Base-by-base conservation (phyloP, 1,140 invertebrate species). In the Condylostylus longicornis region DNA sequence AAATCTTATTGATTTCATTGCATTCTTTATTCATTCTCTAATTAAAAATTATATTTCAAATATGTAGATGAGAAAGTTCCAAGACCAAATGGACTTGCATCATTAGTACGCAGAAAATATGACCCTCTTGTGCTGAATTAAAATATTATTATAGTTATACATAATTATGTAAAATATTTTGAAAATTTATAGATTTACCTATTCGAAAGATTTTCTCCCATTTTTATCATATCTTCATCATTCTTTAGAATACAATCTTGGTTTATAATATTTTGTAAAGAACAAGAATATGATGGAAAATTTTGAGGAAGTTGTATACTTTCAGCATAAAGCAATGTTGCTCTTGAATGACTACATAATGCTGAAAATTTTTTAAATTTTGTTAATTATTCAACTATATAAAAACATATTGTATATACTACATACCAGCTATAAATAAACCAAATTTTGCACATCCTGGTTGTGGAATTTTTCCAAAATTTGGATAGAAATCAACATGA, bases 401-500 rank as follows among this genome's bases (percentile, higher is more conserved):
- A 58, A 51, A 58, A 18, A 51, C 49, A 33, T 55, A 46, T 3
- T 50, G 42, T 0, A 58, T 38, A 18, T 58, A n/a, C n/a, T 54
- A 53, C 45, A 52, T 58, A 30, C 51, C 51, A n/a, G n/a, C n/a
- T 1, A 48, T 37, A n/a, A 55, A 23, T 15, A 58, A 31, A 37
- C 55, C 55, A 29, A 53, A 42, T 19, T 54, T 44, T 21, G 50
- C 50, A 36, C 78, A 79, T 5, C 79, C 79, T 0, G 76, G 77
- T 48, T 82, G 79, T 4, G 67, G 57, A 5, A 59, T 52, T 4
- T 48, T 53, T 0, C 70, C 69, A 35, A 68, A 71, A 49, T 76
- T 76, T 1, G 74, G 73, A 62, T 70, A 79, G 41, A 76, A 70
- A 42, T 78, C 76, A 2, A 66, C 65, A 2, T 67, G 66, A 2